Percentiles rank a stretch among this genome's conserved stretches.
Conservation (phyloP, 2,113 vertebrate genomes). For the Piprites chloris region DNA sequence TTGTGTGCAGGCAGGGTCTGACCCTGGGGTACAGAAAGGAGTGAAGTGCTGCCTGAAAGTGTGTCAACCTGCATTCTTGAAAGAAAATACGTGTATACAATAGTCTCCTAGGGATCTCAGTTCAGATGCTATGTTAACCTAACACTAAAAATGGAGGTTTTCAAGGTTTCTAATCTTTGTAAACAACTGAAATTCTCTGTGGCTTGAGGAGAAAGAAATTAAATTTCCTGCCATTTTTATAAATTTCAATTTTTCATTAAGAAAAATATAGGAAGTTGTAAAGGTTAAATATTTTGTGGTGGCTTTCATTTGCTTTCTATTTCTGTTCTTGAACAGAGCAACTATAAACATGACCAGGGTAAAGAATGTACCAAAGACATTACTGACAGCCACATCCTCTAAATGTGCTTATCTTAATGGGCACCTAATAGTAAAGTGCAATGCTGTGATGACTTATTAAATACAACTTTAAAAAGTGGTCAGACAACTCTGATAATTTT, state of each 20-base stretch:
- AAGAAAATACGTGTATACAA: neutral
- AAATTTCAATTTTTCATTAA: neutral
- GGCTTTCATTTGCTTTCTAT: neutral
- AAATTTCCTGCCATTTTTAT: neutral
- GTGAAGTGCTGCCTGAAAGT: neutral
- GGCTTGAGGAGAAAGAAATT: neutral
- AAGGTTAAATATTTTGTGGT: slow-evolving; percentile 3
- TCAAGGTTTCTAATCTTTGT: neutral
- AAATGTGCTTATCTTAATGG: neutral
- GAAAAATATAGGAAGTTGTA: neutral
- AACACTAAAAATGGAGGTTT: neutral
- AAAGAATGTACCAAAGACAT: neutral
- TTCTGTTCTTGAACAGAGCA: neutral
- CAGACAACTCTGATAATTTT: neutral
- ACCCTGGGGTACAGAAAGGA: neutral
- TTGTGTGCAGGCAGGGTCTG: neutral
- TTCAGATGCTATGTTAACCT: neutral
- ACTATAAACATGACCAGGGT: neutral
- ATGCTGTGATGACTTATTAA: neutral
- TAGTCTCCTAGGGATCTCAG: neutral
- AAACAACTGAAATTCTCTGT: neutral
- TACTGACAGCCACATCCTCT: slow-evolving; percentile 25
- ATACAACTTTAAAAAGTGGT: neutral
- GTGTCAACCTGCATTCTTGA: neutral
- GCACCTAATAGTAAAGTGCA: neutral